These are phyloP conservation scores for Rhynchomys soricoides DNA, from an alignment of 2,113 vertebrate genomes.

Conservation along the genomic window DNA sequence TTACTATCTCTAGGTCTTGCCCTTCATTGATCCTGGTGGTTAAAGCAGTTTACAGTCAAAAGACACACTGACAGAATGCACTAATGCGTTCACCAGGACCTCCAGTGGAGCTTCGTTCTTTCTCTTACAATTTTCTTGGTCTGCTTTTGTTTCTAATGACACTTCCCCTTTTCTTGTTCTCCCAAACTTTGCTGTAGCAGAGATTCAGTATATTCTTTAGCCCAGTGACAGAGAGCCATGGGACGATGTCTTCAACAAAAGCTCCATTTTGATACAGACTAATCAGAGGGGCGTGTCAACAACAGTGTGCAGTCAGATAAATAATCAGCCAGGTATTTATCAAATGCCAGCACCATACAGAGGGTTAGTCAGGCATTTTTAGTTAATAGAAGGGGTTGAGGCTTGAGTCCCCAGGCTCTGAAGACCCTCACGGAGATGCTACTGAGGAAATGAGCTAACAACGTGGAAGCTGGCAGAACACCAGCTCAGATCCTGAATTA, in stretches of 20 bases:
- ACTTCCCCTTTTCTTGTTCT: not conserved
- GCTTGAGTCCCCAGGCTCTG: conserved; percentile 59
- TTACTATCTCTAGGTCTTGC: conserved; percentile 69
- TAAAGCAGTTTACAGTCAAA: conserved; percentile 63
- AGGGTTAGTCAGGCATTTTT: conserved; percentile 56
- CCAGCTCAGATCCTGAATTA: not conserved
- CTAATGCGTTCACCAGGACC: conserved; percentile 47
- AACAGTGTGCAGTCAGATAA: conserved; percentile 65
- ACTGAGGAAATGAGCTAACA: conserved; percentile 57
- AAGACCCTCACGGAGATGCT: conserved; percentile 63
- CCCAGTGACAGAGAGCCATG: not conserved
- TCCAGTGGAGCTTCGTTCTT: not conserved
- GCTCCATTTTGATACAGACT: conserved; percentile 36
- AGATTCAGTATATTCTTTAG: conserved; percentile 55
- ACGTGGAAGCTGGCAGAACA: conserved; percentile 48
- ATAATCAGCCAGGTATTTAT: conserved; percentile 79
- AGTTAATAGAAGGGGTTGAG: conserved; percentile 73
- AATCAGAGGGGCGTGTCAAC: conserved; percentile 74
- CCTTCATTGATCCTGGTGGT: conserved; percentile 72
- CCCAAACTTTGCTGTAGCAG: conserved; percentile 26
- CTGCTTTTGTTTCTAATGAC: conserved; percentile 51
- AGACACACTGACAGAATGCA: conserved; percentile 63
- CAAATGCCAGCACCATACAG: conserved; percentile 61
- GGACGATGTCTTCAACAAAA: conserved; percentile 59
- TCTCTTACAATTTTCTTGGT: conserved; percentile 43